A percentile compares a stretch with the other conserved stretches of the same genome.
Evolutionary conservation across 1,140 invertebrate species (phyloP).

Genomic region (Brachionus manjavacas): DNA sequence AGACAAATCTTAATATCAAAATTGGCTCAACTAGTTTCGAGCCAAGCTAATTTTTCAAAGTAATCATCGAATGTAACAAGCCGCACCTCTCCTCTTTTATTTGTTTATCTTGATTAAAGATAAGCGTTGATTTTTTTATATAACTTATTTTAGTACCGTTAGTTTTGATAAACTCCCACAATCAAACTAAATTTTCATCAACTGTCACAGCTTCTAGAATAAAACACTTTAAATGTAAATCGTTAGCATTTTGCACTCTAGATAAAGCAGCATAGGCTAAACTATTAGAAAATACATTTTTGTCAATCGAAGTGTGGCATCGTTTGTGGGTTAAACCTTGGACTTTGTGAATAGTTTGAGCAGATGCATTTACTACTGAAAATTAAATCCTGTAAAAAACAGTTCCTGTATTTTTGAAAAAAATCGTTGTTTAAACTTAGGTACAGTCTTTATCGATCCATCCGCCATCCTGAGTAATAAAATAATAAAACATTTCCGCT

Average conservation of each 20-base stretch:
- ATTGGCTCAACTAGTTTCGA: no score
- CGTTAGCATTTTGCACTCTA: background rate
- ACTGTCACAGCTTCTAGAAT: background rate
- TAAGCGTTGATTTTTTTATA: no score
- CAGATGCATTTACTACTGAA: background rate
- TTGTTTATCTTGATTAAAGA: no score
- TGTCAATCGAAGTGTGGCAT: background rate
- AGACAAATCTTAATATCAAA: no score
- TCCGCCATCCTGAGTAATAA: background rate
- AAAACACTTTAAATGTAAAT: background rate
- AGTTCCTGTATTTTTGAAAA: background rate
- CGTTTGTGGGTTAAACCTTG: background rate
- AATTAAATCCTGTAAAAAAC: background rate
- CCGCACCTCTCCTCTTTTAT: no score
- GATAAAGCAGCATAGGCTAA: conserved; percentile 2
- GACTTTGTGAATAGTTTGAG: background rate
- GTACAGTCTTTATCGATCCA: background rate
- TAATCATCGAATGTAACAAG: no score
- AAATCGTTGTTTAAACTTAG: background rate
- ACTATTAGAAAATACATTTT: background rate
- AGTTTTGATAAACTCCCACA: background rate
- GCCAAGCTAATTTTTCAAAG: no score
- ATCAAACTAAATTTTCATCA: background rate
- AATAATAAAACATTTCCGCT: background rate
- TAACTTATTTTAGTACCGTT: no score